These are phyloP conservation scores for Podocnemis expansa DNA, from an alignment of 2,113 vertebrate genomes.

Conservation along the genomic window DNA sequence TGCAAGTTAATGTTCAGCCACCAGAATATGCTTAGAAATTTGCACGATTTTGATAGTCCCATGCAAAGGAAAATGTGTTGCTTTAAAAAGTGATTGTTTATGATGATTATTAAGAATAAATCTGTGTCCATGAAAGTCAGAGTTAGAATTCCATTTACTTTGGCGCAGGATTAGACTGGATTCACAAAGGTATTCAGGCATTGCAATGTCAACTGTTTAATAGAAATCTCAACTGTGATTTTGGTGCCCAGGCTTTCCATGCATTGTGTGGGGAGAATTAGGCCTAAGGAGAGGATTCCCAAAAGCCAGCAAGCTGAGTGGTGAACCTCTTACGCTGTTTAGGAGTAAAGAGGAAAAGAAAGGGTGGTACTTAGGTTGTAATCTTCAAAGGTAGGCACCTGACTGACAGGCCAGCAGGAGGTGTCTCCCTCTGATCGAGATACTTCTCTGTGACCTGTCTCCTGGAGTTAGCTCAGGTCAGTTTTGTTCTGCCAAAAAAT, in stretches of 20 bases:
- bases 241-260: background rate
- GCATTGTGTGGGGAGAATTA: background rate
- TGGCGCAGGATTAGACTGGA: background rate
- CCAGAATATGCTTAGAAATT: rapidly evolving
- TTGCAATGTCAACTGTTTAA: background rate
- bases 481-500: background rate
- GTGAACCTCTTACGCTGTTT: background rate
- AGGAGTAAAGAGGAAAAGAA: background rate
- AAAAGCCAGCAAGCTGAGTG: background rate
- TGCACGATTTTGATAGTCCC: background rate
- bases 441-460: background rate
- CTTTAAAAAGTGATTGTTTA: background rate
- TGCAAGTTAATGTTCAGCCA: too few species aligned
- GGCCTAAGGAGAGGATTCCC: background rate
- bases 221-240: background rate
- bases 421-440: background rate
- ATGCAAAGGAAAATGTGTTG: background rate
- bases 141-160: background rate
- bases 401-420: too few species aligned
- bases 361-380: background rate
- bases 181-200: background rate
- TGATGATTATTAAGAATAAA: background rate
- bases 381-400: background rate
- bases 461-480: background rate
- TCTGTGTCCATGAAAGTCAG: background rate